phyloP scores from a whole-genome alignment of 2,888 invertebrate species.

The Stegana nigrithorax region DNA sequence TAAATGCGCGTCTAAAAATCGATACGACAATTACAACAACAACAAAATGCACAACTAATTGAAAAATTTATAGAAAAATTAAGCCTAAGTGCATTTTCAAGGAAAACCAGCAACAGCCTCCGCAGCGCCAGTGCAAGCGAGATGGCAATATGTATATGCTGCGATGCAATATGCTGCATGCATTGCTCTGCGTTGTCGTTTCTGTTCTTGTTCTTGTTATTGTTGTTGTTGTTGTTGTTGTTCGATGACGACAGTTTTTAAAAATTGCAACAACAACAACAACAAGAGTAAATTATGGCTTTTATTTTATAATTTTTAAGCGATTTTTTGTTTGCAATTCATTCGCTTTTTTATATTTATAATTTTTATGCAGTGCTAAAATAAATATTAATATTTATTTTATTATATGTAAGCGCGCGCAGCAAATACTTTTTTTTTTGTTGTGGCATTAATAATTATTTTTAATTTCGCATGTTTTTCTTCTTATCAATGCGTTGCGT shows the following conservation, averaged over 20 bases:
- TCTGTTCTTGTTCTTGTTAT: too few species aligned
- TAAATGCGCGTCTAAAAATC: background rate
- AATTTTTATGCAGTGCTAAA: background rate
- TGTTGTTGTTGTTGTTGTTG: too few species aligned
- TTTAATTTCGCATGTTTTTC: too few species aligned
- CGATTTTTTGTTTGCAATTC: too few species aligned
- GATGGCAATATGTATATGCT: background rate
- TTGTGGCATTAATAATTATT: background rate
- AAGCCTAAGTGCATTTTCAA: constrained; percentile 59
- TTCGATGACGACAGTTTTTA: constrained; percentile 55
- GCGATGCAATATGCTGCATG: background rate
- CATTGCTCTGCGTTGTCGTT: too few species aligned
- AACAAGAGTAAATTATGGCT: too few species aligned
- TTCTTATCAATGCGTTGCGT: too few species aligned
- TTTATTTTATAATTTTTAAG: too few species aligned
- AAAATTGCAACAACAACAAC: constrained; percentile 52
- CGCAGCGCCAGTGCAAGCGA: constrained; percentile 26
- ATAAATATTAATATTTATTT: constrained; percentile 4
- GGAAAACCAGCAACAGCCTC: constrained; percentile 44
- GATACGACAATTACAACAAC: background rate
- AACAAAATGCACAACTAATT: constrained; percentile 43
- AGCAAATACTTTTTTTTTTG: background rate
- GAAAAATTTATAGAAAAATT: constrained; percentile 44
- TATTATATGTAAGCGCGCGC: constrained; percentile 5
- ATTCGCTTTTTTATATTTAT: too few species aligned